Evolutionary conservation across 2,113 vertebrate species (phyloP), one percentile per base, ranked within the genome.

Genomic region (Tragelaphus strepsiceros): DNA sequence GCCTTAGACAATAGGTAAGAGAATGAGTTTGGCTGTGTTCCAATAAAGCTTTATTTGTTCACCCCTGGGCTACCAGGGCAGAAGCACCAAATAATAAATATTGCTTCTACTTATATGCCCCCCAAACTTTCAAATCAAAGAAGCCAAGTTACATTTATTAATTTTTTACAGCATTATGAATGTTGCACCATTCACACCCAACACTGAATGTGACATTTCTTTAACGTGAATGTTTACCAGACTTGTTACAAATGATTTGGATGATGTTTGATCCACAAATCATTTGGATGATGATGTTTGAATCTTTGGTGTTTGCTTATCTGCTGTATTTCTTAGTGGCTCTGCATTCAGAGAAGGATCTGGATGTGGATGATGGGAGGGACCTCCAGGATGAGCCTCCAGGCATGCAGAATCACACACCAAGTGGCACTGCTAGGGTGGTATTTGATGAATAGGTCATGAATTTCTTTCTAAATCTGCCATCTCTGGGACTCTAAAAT

Each of bases 331-430:
- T 87, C 74, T 93, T 77, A 64, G 49, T 51, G 24, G 4, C 22
- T 93, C 39, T 90, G 56, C 39, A 91, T 91, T 83, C 62, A 94
- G 67, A 89, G 81, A 94, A 97, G 4, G 77, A 91, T 86, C 43
- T 86, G 71, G 59, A 74, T 10, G 81, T n/a, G 51, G 30, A 17
- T 53, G 6, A 13, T 32, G 49, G 28, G 54, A 88, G 82, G 64
- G 90, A 9, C 3, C 43, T 67, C 61, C 59, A 26, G 46, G 59
- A 32, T 26, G 24, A 93, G n/a, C 4, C 30, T 56, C 16, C 3
- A 26, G 9, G 53, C n/a, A 46, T 26, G 24, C 39, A 59, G 80
- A 90, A 26, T 86, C 80, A 8, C 24, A 49, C 43, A 67, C 4
- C 26, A 35, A 24, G 81, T 30, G 39, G 67, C n/a, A 32, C 43